Evolutionary conservation across 2,888 invertebrate genomes (phyloP).

Genomic region (Galeruca laticollis): DNA sequence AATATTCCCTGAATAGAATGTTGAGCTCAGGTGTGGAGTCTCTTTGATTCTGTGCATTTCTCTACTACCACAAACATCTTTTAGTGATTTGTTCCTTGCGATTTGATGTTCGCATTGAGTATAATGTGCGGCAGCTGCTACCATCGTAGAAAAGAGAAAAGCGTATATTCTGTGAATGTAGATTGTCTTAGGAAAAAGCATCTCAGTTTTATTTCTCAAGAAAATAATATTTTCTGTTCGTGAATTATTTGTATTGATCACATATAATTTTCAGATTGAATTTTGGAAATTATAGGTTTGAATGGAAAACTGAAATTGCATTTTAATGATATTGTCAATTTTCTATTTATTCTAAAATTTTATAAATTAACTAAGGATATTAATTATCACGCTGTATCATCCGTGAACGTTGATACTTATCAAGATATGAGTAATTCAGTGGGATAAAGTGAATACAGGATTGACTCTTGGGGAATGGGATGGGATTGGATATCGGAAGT

Average conservation of each 20-base stretch:
- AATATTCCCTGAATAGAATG: constrained; percentile 26
- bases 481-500: too few relatives aligned
- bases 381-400: too few relatives aligned
- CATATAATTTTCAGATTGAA: not conserved
- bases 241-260: not conserved
- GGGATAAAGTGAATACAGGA: too few relatives aligned
- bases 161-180: constrained; percentile 15
- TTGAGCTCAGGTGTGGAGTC: constrained; percentile 32
- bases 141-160: constrained; percentile 20
- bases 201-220: not conserved
- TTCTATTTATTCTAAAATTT: too few relatives aligned
- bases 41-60: constrained; percentile 33
- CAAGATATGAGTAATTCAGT: too few relatives aligned
- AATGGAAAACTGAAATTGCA: not conserved
- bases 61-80: constrained; percentile 30
- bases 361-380: too few relatives aligned
- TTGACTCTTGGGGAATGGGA: too few relatives aligned
- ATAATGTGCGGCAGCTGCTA: constrained; percentile 29
- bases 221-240: not conserved
- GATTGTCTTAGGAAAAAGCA: constrained; percentile 12
- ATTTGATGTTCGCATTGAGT: constrained; percentile 34
- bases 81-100: constrained; percentile 31
- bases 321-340: too few relatives aligned
- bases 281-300: not conserved
- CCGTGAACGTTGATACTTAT: too few relatives aligned